Percentiles rank a stretch among this genome's conserved stretches.
These are phyloP conservation scores for Scaptomyza pallida DNA, from an alignment of 1,140 invertebrate genomes.

Conservation along the genomic window DNA sequence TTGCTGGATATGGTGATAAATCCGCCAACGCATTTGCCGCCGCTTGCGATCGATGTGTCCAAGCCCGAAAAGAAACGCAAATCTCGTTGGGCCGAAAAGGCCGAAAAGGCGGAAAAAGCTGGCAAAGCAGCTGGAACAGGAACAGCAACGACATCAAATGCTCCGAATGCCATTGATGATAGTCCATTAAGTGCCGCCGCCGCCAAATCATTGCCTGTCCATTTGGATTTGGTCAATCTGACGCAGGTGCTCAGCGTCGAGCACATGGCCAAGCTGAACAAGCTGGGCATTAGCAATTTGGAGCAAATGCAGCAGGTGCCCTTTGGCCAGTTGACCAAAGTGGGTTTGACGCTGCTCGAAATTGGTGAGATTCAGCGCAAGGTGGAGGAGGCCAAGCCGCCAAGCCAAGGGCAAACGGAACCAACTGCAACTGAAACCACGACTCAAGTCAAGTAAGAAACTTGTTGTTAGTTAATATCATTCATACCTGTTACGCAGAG, in stretches of 20 bases:
- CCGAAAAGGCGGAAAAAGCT: constrained; percentile 11
- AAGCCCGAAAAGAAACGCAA: constrained; percentile 85
- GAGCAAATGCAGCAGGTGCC: constrained; percentile 86
- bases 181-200: neutral
- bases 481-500: too few species aligned
- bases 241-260: constrained; percentile 85
- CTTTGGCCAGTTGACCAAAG: constrained; percentile 86
- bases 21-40: constrained; percentile 50
- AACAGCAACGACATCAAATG: neutral
- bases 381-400: constrained; percentile 72
- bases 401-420: neutral
- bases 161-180: neutral
- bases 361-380: constrained; percentile 87
- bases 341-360: constrained; percentile 86
- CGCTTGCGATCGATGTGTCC: constrained; percentile 38
- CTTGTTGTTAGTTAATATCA: too few species aligned
- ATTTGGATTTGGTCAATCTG: constrained; percentile 86
- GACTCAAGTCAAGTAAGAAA: constrained; percentile 7
- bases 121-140: neutral
- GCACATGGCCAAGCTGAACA: constrained; percentile 86
- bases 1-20: constrained; percentile 81
- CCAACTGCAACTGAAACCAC: neutral
- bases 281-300: constrained; percentile 86
- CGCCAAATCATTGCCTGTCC: constrained; percentile 50
- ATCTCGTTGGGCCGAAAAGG: constrained; percentile 86